Percentiles rank a stretch among this genome's conserved stretches.
phyloP scores from a whole-genome alignment of 1,140 invertebrate genomes.

The Ectropis grisescens region DNA sequence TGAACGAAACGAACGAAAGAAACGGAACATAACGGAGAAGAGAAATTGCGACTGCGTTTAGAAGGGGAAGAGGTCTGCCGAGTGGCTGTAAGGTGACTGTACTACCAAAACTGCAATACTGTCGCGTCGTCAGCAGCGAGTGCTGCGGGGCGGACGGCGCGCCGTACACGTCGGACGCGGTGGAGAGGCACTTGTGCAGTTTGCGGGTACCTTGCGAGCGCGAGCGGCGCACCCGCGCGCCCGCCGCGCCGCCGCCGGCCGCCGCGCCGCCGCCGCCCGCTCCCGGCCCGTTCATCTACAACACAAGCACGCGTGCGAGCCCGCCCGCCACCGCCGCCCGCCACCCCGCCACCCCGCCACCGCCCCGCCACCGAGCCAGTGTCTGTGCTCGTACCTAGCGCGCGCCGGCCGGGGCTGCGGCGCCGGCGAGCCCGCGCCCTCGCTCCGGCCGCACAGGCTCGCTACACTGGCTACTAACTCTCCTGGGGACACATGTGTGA shows the following conservation, averaged over 20 bases:
- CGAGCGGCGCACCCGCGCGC: constrained; percentile 73
- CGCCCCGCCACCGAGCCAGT: constrained; percentile 18
- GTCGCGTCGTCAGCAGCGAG: constrained; percentile 83
- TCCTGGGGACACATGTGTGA: constrained; percentile 32
- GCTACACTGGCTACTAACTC: constrained; percentile 27
- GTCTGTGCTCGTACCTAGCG: constrained; percentile 15
- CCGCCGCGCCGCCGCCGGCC: constrained; percentile 29
- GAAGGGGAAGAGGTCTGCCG: constrained; percentile 43
- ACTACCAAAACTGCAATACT: constrained; percentile 95
- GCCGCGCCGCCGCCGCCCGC: constrained; percentile 23
- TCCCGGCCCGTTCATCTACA: constrained; percentile 83
- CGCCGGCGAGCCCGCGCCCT: constrained; percentile 18
- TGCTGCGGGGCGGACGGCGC: constrained; percentile 73
- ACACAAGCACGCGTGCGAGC: constrained; percentile 13
- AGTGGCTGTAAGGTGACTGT: constrained; percentile 73
- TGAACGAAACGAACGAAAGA: constrained; percentile 4
- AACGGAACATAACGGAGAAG: constrained; percentile 17
- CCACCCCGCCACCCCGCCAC: constrained; percentile 3
- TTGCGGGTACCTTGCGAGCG: constrained; percentile 92
- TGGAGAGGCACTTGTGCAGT: constrained; percentile 88
- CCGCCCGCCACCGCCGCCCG: constrained; percentile 13
- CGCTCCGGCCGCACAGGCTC: constrained; percentile 44
- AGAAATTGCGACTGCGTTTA: constrained; percentile 64
- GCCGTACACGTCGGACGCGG: constrained; percentile 77
- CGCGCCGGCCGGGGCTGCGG: constrained; percentile 3